These are phyloP conservation scores for Anguilla rostrata DNA, from an alignment of 2,113 vertebrate species.

Conservation along the genomic window DNA sequence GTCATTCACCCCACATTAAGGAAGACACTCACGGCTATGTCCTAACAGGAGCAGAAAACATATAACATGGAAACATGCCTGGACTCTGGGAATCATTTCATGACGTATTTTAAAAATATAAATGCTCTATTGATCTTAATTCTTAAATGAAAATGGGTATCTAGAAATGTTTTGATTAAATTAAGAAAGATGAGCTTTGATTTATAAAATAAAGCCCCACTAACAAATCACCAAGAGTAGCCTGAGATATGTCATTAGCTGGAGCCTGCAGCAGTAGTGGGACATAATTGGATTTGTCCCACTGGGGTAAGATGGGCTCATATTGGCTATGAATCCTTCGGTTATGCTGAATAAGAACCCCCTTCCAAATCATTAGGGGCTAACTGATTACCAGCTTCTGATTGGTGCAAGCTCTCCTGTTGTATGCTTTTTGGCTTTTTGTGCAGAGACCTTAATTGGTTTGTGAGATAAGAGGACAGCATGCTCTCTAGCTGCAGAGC, in stretches of 20 bases:
- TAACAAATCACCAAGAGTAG: too few relatives aligned
- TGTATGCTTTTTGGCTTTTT: too few relatives aligned
- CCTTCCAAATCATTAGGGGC: not conserved
- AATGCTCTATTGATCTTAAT: not conserved
- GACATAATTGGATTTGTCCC: not conserved
- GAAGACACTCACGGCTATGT: not conserved
- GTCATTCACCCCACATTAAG: not conserved
- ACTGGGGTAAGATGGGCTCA: not conserved
- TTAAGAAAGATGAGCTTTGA: not conserved
- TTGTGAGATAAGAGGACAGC: too few relatives aligned
- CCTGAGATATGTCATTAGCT: too few relatives aligned
- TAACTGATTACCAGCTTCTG: not conserved
- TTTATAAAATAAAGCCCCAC: not conserved
- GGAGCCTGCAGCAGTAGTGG: not conserved
- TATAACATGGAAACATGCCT: not conserved
- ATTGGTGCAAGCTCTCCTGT: too few relatives aligned
- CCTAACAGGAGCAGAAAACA: not conserved
- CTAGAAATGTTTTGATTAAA: not conserved
- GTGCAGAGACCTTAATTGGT: too few relatives aligned
- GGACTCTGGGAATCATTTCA: not conserved
- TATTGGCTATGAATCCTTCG: not conserved
- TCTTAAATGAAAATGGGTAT: not conserved
- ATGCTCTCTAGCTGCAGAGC: too few relatives aligned
- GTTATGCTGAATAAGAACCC: not conserved
- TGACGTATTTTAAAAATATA: not conserved